Percentiles rank a stretch among this genome's conserved stretches.
Conservation (phyloP, 2,797 vertebrate genomes). For the Premnoplex brunnescens region DNA sequence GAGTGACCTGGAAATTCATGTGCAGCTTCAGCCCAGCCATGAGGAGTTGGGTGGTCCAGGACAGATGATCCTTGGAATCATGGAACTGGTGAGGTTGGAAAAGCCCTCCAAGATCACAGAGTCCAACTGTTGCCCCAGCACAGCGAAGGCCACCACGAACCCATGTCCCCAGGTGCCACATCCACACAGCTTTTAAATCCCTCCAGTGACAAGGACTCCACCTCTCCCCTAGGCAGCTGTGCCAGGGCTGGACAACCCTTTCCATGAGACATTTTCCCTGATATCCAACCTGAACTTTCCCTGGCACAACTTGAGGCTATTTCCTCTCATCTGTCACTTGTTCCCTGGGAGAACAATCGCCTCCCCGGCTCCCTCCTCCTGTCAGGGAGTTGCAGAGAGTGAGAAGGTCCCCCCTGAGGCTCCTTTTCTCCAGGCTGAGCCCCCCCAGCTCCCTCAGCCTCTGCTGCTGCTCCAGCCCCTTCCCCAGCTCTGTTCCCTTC, state of each 20-base stretch:
- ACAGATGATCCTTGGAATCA: background rate
- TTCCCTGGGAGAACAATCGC: no score
- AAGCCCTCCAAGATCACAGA: background rate
- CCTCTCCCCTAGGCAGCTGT: background rate
- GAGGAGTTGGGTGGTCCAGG: background rate
- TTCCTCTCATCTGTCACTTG: background rate
- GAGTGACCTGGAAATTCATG: background rate
- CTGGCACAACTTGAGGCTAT: fast-evolving
- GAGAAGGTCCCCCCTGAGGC: background rate
- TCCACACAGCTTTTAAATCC: background rate
- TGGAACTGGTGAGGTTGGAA: background rate
- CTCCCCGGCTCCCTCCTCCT: background rate
- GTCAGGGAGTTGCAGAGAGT: background rate
- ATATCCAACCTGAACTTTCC: background rate
- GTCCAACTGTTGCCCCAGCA: background rate
- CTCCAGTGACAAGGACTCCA: background rate
- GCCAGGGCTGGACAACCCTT: background rate
- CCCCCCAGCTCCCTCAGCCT: fast-evolving
- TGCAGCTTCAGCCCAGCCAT: background rate
- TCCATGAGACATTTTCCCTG: background rate
- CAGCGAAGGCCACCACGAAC: background rate
- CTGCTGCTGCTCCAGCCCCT: background rate
- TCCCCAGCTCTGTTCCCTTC: fast-evolving
- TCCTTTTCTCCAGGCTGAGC: background rate
- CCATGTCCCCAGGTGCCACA: background rate